A percentile compares a stretch with the other conserved stretches of the same genome.
Evolutionary conservation across 2,888 invertebrate species (phyloP).

Genomic region (Drosophila percnosoma): DNA sequence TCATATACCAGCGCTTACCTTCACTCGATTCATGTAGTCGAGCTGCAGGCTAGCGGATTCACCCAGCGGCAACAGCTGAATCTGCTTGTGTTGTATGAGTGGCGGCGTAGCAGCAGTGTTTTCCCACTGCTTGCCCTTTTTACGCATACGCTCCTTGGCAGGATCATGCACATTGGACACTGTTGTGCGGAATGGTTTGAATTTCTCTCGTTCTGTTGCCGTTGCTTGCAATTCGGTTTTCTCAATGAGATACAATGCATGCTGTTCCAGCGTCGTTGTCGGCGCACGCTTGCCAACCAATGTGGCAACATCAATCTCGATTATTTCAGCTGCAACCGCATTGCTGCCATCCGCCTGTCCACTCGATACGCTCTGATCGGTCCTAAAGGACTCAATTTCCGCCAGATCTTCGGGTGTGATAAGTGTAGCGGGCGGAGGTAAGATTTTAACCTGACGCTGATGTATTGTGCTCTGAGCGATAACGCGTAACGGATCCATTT

Average conservation of each 20-base stretch:
- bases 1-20: slow-evolving; percentile 57
- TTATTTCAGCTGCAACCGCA: slow-evolving; percentile 56
- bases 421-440: slow-evolving; percentile 68
- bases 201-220: slow-evolving; percentile 72
- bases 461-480: slow-evolving; percentile 82
- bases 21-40: slow-evolving; percentile 78
- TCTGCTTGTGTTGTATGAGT: slow-evolving; percentile 76
- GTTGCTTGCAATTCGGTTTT: slow-evolving; percentile 69
- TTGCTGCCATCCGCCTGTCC: slow-evolving; percentile 24
- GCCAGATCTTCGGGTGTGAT: slow-evolving; percentile 81
- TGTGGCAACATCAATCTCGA: slow-evolving; percentile 66
- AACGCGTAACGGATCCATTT: slow-evolving; percentile 82
- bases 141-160: slow-evolving; percentile 81
- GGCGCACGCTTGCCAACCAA: slow-evolving; percentile 30
- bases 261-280: slow-evolving; percentile 70
- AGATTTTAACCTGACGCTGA: slow-evolving; percentile 74
- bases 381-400: slow-evolving; percentile 80
- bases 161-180: slow-evolving; percentile 83
- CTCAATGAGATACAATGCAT: slow-evolving; percentile 80
- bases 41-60: slow-evolving; percentile 83
- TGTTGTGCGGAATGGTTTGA: slow-evolving; percentile 83
- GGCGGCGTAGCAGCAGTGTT: slow-evolving; percentile 84
- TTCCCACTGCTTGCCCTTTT: slow-evolving; percentile 82
- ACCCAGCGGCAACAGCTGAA: slow-evolving; percentile 77
- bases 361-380: slow-evolving; percentile 33